phyloP scores from a whole-genome alignment of 2,888 invertebrate genomes.

The Epistrophe eligans region DNA sequence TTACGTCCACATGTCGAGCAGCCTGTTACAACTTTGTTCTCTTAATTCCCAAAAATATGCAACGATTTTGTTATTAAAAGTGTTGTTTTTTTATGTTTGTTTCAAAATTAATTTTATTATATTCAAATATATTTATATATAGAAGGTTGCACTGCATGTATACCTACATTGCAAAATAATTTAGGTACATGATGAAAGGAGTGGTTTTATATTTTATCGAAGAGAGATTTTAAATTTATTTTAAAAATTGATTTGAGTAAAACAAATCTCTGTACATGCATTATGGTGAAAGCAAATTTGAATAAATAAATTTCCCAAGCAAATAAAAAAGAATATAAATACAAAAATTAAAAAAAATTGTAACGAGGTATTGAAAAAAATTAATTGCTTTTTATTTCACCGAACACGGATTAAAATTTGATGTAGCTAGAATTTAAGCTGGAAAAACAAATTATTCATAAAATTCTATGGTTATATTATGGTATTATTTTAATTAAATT shows the following conservation, averaged over 20 bases:
- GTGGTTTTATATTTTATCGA: background rate
- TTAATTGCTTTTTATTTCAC: background rate
- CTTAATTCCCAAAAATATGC: background rate
- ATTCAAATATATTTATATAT: no score
- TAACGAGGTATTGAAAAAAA: background rate
- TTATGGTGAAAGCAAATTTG: background rate
- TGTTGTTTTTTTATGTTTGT: background rate
- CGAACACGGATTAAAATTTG: background rate
- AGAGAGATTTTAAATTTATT: background rate
- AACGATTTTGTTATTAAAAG: background rate
- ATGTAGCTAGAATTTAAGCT: background rate
- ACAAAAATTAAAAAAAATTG: no score
- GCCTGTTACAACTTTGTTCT: background rate
- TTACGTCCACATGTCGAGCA: no score
- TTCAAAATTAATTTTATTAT: background rate
- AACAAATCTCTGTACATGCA: background rate
- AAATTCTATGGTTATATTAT: background rate
- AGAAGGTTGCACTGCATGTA: no score
- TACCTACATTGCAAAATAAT: background rate
- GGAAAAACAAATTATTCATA: background rate
- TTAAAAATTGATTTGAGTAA: background rate
- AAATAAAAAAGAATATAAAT: background rate
- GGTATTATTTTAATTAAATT: constrained; percentile 12
- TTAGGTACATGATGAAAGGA: background rate
- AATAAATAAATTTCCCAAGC: background rate